Conservation (phyloP, 2,113 vertebrate genomes). For the Bubo bubo region DNA sequence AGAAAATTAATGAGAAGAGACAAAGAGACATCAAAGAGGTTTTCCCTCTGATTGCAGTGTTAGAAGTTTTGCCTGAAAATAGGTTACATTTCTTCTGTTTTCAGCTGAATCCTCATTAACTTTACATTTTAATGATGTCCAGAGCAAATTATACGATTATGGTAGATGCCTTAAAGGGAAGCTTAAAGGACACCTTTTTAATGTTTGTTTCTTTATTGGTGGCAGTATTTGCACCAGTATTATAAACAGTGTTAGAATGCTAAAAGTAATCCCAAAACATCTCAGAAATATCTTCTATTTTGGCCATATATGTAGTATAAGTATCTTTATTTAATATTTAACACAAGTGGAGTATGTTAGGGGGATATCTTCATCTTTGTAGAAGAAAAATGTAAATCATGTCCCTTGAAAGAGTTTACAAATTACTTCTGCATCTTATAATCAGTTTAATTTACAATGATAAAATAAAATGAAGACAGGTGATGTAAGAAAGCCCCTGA, state of each 20-base stretch:
- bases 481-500: conserved; percentile 21
- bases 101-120: conserved; percentile 91
- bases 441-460: conserved; percentile 57
- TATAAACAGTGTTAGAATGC: conserved; percentile 66
- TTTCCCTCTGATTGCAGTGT: conserved; percentile 88
- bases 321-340: conserved; percentile 33
- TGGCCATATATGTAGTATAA: not conserved
- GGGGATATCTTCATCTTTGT: conserved; percentile 31
- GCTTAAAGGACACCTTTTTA: conserved; percentile 77
- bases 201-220: conserved; percentile 69
- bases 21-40: conserved; percentile 92
- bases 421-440: conserved; percentile 57
- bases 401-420: conserved; percentile 51
- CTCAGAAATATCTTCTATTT: not conserved
- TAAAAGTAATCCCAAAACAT: conserved; percentile 45
- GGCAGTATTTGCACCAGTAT: conserved; percentile 64
- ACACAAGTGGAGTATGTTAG: not conserved
- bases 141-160: conserved; percentile 79
- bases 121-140: conserved; percentile 94
- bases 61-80: conserved; percentile 92
- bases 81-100: conserved; percentile 89
- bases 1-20: conserved; percentile 93
- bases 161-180: conserved; percentile 79
- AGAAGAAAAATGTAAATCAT: conserved; percentile 22
- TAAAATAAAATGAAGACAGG: conserved; percentile 61